Base-by-base conservation (phyloP, 1,140 invertebrate genomes). In the Brachionus rotundiformis region DNA sequence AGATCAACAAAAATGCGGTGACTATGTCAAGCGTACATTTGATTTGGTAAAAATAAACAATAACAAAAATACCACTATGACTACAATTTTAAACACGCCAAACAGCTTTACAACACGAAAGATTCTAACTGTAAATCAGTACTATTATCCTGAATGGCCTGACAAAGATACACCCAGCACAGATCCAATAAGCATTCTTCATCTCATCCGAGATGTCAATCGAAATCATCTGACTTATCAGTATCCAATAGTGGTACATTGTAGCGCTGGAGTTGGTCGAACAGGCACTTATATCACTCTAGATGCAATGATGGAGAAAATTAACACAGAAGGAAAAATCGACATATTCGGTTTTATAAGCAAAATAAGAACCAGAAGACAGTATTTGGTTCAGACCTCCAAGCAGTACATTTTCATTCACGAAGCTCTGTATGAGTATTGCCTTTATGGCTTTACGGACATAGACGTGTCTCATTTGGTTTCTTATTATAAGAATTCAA, bases 281-380 rank as follows among this genome's bases (percentile, higher is more conserved):
- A 98, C 96, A 6, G 98, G 98, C 41, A 96, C 98, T 76, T 99
- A 99, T 88, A 98, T 99, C 83, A 95, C 96, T 0, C 90, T 99
- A 75, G 96, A 95, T 86, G 97, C 98, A 85, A 95, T 98, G 16
- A 89, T 99, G 84, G 97, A 99, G 87, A 91, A 96, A 83, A 98
- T 99, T 94, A 94, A 98, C 86, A 97, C 96, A 87, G 98, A 99
- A 88, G 95, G 95, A 11, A 95, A 98, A 8, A 94, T 99, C 8
- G 98, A 99, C 90, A 93, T 99, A 84, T 99, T 99, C 92, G 96
- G 98, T 89, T 98, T 96, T 3, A 95, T 98, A 63, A 92, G 97
- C 89, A 96, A 97, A 89, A 90, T 99, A 82, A 92, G 98, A 85
- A 98, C 96, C 79, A 95, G 99, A 89, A 91, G 98, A 83, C 95